Evolutionary conservation across 2,888 invertebrate genomes (phyloP).

Genomic region (Megastigmus dorsalis): DNA sequence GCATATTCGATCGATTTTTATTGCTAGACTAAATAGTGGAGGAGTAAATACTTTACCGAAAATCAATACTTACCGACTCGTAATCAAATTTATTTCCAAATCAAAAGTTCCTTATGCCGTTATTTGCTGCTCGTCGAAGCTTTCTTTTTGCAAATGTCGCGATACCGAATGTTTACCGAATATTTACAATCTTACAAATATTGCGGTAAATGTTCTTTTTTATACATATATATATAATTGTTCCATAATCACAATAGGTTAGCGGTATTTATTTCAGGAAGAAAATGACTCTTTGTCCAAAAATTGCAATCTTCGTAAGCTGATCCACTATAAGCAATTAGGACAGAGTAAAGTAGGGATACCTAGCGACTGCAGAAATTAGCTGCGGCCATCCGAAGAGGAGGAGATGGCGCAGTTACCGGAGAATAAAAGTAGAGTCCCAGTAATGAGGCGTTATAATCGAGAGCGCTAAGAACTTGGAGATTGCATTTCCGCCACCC

Average conservation of each 20-base stretch:
- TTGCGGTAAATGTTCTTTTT: too few species aligned
- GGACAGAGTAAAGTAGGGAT: neutral
- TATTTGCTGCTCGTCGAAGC: neutral
- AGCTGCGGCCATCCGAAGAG: too few species aligned
- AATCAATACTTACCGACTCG: too few species aligned
- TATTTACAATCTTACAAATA: too few species aligned
- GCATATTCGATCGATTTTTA: constrained; percentile 57
- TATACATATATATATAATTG: neutral
- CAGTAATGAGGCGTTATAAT: constrained; percentile 32
- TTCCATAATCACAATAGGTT: neutral
- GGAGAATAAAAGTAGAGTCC: constrained; percentile 29
- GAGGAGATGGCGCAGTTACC: neutral
- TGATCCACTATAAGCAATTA: neutral
- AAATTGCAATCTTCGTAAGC: neutral
- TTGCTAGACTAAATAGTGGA: constrained; percentile 27
- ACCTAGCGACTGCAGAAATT: too few species aligned
- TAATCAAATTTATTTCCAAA: too few species aligned
- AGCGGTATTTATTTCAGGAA: neutral
- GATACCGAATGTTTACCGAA: too few species aligned
- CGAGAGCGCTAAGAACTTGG: constrained; percentile 23
- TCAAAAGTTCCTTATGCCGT: neutral
- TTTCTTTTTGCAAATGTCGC: too few species aligned
- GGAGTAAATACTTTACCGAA: neutral
- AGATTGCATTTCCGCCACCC: constrained; percentile 40
- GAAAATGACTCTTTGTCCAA: neutral